A percentile compares a stretch with the other conserved stretches of the same genome.
Evolutionary conservation across 2,113 vertebrate genomes (phyloP).

Genomic region (Balaenoptera acutorostrata): DNA sequence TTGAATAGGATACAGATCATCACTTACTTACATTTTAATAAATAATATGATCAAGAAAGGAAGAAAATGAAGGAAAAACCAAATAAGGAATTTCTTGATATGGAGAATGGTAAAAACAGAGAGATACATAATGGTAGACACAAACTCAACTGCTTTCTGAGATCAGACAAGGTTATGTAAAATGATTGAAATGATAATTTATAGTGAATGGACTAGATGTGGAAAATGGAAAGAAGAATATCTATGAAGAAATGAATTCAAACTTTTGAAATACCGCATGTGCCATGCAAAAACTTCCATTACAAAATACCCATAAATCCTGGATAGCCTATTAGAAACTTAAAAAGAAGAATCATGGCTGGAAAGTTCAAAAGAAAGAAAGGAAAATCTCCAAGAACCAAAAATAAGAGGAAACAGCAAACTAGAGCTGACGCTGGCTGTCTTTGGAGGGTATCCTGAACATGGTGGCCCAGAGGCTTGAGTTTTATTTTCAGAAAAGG

Average conservation of each 20-base stretch:
- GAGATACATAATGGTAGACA: background rate
- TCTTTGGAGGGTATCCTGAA: background rate
- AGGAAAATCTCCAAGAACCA: background rate
- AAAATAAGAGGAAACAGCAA: background rate
- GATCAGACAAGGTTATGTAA: background rate
- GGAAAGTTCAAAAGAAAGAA: background rate
- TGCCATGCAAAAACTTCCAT: background rate
- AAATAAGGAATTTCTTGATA: background rate
- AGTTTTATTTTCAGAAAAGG: background rate
- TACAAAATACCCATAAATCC: background rate
- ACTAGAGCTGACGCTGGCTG: background rate
- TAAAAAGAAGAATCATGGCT: background rate
- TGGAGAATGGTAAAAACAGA: background rate
- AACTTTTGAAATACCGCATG: background rate
- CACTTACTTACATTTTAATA: background rate
- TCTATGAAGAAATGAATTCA: background rate
- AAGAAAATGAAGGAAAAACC: background rate
- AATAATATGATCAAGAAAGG: background rate
- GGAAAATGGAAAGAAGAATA: background rate
- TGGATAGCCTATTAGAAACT: background rate
- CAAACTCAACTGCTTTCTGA: background rate
- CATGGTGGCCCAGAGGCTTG: background rate
- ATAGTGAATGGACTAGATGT: background rate
- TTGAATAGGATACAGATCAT: background rate
- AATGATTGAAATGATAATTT: background rate